These are phyloP conservation scores for Formica aserva DNA, from an alignment of 2,888 invertebrate genomes.

Conservation along the genomic window DNA sequence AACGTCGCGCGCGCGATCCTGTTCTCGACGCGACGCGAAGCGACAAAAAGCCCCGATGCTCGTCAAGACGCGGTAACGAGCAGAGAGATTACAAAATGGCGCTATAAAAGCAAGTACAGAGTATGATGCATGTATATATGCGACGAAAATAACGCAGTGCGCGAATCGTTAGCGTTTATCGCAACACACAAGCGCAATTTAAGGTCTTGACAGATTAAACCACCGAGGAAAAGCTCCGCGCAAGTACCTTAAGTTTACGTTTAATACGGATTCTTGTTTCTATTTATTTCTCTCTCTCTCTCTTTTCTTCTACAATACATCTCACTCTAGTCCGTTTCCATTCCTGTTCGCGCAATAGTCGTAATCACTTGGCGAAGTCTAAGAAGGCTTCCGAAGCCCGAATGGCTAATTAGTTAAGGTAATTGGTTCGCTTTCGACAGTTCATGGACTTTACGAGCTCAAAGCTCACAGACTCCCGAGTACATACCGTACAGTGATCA, in stretches of 20 bases:
- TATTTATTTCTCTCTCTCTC: neutral
- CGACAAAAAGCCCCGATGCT: conserved; percentile 47
- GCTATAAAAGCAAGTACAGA: neutral
- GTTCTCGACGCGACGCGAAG: conserved; percentile 20
- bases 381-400: conserved; percentile 66
- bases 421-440: conserved; percentile 77
- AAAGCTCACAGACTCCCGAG: conserved; percentile 62
- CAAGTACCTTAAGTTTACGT: conserved; percentile 18
- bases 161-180: conserved; percentile 20
- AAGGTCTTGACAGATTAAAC: conserved; percentile 23
- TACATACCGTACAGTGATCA: conserved; percentile 55
- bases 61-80: conserved; percentile 45
- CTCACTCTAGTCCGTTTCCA: conserved; percentile 20
- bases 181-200: conserved; percentile 15
- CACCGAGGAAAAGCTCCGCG: neutral
- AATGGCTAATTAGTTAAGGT: conserved; percentile 77
- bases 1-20: conserved; percentile 36
- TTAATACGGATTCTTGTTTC: neutral
- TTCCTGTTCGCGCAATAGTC: conserved; percentile 46
- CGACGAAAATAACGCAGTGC: conserved; percentile 15
- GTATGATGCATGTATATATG: neutral
- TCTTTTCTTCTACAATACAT: neutral
- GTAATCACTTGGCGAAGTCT: conserved; percentile 68
- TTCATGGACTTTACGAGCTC: conserved; percentile 72
- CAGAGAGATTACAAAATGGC: conserved; percentile 41